Evolutionary conservation across 2,113 vertebrate species (phyloP).

Genomic region (Panthera tigris): DNA sequence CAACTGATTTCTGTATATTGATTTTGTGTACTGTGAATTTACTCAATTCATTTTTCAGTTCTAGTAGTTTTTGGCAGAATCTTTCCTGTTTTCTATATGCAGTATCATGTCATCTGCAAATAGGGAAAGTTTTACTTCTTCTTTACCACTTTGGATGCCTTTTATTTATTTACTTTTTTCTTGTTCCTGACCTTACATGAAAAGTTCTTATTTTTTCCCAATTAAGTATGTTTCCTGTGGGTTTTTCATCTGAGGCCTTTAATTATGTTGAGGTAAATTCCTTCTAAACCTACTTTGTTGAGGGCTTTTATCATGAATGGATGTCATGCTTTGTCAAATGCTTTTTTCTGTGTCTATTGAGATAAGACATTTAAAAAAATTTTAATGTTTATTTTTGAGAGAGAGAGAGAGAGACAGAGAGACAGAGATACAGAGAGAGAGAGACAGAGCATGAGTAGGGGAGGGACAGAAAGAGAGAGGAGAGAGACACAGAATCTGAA

Average conservation of each 20-base stretch:
- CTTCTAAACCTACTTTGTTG: not conserved
- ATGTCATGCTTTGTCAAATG: not conserved
- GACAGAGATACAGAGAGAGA: too few species aligned
- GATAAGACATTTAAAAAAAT: too few species aligned
- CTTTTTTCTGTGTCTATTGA: not conserved
- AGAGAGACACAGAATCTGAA: too few species aligned
- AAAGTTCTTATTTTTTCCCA: not conserved
- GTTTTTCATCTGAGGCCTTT: not conserved
- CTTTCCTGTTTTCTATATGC: not conserved
- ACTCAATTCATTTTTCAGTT: not conserved
- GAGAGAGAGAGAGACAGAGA: too few species aligned
- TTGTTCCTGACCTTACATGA: not conserved
- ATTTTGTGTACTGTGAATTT: not conserved
- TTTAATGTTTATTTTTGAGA: too few species aligned
- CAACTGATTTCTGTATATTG: not conserved
- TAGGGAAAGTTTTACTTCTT: not conserved
- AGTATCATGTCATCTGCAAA: not conserved
- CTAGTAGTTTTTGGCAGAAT: not conserved
- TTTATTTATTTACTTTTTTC: not conserved
- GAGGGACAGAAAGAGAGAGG: too few species aligned
- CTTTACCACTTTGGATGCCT: not conserved
- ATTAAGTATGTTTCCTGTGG: not conserved
- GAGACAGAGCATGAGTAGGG: too few species aligned
- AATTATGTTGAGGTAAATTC: not conserved
- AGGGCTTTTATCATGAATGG: not conserved